Evolutionary conservation across 2,113 vertebrate genomes (phyloP), one percentile per base, ranked within the genome.

Genomic region (Microtus pennsylvanicus): DNA sequence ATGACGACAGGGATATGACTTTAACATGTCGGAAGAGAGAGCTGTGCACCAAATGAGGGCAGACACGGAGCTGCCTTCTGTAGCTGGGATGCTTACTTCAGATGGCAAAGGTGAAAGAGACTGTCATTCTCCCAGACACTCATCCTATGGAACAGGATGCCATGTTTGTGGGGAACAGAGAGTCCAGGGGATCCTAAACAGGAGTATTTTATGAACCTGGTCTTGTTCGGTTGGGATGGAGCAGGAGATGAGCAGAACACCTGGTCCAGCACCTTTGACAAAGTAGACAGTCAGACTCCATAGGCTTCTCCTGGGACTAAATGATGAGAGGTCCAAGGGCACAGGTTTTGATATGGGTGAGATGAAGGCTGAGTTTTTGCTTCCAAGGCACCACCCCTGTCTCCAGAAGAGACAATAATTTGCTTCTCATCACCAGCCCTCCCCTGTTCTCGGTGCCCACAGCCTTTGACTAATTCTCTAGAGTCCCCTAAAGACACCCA

Each of bases 41-140:
- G 42, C 52, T 28, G 26, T 38, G 69, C 75, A 65, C 80, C 0
- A 1, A 28, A 42, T 28, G 26, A 14, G 30, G 11, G 3, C 28
- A 6, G 42, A 19, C 38, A 1, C 5, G 3, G 52, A 33, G 80
- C 70, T 69, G 67, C 70, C 52, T 35, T 17, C 42, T 24, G 75
- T 1, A 0, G 8, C 2, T 0, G 65, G 21, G 33, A 30, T 0
- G 7, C 65, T 42, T 47, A 17, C 45, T 30, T 92, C 50, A 26
- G 74, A 9, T 2, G 5, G 30, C 42, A 0, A 47, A 55, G n/a
- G 35, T 55, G 24, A 42, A 35, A 55, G 63, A 55, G 69, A 1
- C 13, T 61, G 14, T 11, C 38, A 63, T 47, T 76, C 65, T 52
- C 50, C 55, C 28, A 58, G 69, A 90, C 10, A 4, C 21, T 72